Base-by-base conservation (phyloP, 2,113 vertebrate genomes). In the Sakesphorus luctuosus region DNA sequence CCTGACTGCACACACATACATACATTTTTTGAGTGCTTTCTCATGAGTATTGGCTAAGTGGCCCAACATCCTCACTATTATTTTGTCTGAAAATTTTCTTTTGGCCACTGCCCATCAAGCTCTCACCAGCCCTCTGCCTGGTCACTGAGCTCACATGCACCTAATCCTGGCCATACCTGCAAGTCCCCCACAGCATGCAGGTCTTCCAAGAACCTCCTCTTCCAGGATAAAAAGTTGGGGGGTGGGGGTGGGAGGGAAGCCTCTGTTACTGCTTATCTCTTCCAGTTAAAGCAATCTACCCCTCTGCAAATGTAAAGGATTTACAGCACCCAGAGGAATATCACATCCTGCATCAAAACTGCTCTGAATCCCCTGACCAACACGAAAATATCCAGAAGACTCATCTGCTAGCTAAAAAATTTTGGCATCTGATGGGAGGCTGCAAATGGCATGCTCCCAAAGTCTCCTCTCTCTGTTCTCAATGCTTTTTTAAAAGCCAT, bases 321-420 rank as follows among this genome's bases (percentile, higher is more conserved):
- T 84, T 90, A 80, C 23, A 67, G 83, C 52, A 86, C 68, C 47
- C 68, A 71, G 38, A 90, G 86, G 90, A 92, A 67, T 74, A 72
- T 67, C 65, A 87, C 61, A 93, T 78, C 47, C 83, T 84, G 50
- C 1, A 0, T 10, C 0, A 3, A 93, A 89, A 74, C 55, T 1
- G 2, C 62, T 91, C 84, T 52, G 58, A 94, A 79, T 33, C 29
- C 63, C 52, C 71, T 40, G 36, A 85, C 66, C 6, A 0, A 33
- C 1, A 4, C 85, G 38, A 90, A 92, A 68, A 58, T 71, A 94
- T n/a, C 76, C 76, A 75, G 84, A 89, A 72, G 52, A 21, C 76
- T 90, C 76, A 78, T 83, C 75, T 87, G 67, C 36, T 93, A 91
- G 82, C 52, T 52, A 52, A 52, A 14, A 88, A 49, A 88, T 87